phyloP scores from a whole-genome alignment of 2,113 vertebrate species.

The Etheostoma cragini region DNA sequence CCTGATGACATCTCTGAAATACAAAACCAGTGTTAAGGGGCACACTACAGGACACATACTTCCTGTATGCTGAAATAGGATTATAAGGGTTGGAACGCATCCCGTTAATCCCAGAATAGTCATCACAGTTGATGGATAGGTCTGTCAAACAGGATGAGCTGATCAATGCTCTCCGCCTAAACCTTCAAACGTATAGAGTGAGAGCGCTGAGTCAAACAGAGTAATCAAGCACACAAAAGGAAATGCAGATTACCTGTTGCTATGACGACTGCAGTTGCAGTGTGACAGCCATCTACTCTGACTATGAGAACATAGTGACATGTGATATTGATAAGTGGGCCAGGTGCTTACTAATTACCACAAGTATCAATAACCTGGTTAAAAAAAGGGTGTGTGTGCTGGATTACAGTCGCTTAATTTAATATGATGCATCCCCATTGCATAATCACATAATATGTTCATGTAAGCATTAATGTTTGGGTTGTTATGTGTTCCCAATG shows the following conservation, averaged over 20 bases:
- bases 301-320: constrained; percentile 59
- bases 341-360: constrained; percentile 60
- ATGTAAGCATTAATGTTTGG: neutral
- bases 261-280: constrained; percentile 90
- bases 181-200: constrained; percentile 60
- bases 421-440: neutral
- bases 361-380: constrained; percentile 23
- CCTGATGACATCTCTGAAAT: constrained; percentile 34
- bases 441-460: neutral
- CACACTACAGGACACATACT: constrained; percentile 9
- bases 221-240: constrained; percentile 83
- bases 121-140: constrained; percentile 55
- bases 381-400: neutral
- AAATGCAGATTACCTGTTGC: constrained; percentile 83
- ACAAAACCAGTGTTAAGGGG: constrained; percentile 3
- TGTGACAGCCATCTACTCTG: constrained; percentile 44
- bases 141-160: constrained; percentile 59
- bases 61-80: constrained; percentile 53
- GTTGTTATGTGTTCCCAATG: neutral
- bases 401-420: neutral
- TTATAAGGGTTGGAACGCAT: constrained; percentile 44
- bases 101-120: constrained; percentile 52
- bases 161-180: constrained; percentile 61
- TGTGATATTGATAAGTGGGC: constrained; percentile 47
- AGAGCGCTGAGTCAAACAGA: constrained; percentile 67